Conservation (phyloP, 2,888 invertebrate species). For the Choristoneura rosaceana region DNA sequence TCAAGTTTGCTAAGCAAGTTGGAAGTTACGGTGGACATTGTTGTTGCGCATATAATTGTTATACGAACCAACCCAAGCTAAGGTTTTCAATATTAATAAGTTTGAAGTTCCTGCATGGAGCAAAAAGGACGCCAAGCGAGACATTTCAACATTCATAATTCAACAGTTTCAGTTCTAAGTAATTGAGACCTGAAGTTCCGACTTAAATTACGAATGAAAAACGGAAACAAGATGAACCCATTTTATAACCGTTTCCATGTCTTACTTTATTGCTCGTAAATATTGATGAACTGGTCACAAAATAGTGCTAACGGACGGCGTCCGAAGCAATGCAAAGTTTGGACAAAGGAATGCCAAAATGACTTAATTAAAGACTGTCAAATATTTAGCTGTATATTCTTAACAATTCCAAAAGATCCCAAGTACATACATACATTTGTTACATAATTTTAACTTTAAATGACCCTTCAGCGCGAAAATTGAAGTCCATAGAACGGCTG, state of each 20-base stretch:
- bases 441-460: not conserved
- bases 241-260: conserved; percentile 1
- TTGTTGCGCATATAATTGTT: conserved; percentile 26
- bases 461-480: not conserved
- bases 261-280: not conserved
- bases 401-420: not conserved
- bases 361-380: not conserved
- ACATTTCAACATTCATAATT: conserved; percentile 52
- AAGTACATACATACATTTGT: too few relatives aligned
- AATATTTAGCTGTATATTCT: not conserved
- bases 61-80: conserved; percentile 8
- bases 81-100: conserved; percentile 51
- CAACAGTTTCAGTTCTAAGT: conserved; percentile 43
- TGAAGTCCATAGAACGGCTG: not conserved
- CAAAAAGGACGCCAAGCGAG: conserved; percentile 43
- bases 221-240: conserved; percentile 2
- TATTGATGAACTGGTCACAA: conserved; percentile 4
- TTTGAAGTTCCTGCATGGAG: conserved; percentile 47
- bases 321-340: not conserved
- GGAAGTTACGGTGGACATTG: conserved; percentile 12
- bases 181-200: conserved; percentile 16
- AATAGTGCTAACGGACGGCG: not conserved
- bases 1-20: conserved; percentile 6
- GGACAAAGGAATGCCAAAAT: not conserved
- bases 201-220: conserved; percentile 9